A percentile compares a stretch with the other conserved stretches of the same genome.
Evolutionary conservation across 2,888 invertebrate species (phyloP).

Genomic region (Heterodera filipjevi): DNA sequence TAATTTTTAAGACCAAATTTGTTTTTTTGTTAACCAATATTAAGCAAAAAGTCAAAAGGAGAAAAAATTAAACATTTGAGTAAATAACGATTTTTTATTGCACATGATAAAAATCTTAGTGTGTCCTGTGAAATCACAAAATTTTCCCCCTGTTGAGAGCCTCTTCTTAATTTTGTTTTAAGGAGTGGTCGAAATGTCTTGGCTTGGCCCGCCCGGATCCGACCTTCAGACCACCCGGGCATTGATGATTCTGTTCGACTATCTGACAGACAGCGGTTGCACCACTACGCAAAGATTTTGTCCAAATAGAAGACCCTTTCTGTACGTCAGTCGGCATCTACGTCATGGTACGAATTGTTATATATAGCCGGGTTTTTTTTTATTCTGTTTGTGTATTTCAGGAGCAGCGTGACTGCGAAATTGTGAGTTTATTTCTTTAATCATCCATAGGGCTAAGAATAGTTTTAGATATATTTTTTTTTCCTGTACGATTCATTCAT

Average conservation of each 20-base stretch:
- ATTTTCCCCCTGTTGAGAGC: no score
- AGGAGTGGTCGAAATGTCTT: constrained; percentile 56
- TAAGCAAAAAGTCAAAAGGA: no score
- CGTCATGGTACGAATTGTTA: constrained; percentile 13
- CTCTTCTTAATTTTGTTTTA: constrained; percentile 26
- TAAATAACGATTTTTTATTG: no score
- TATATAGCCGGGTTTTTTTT: background rate
- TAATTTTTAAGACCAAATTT: no score
- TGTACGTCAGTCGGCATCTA: constrained; percentile 39
- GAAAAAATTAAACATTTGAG: no score
- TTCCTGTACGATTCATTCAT: background rate
- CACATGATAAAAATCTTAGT: no score
- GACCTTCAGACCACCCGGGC: constrained; percentile 40
- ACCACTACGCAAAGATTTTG: constrained; percentile 74
- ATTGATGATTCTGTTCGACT: constrained; percentile 52
- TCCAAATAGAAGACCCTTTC: constrained; percentile 56
- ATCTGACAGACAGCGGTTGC: constrained; percentile 84
- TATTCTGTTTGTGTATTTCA: background rate
- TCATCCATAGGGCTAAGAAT: no score
- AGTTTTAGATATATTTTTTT: background rate
- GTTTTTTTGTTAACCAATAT: no score
- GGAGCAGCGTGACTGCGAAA: constrained; percentile 47
- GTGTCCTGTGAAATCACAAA: no score
- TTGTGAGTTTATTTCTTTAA: constrained; percentile 36
- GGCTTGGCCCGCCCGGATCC: constrained; percentile 56